Conservation (phyloP, 2,113 vertebrate species). For the Naja naja region DNA sequence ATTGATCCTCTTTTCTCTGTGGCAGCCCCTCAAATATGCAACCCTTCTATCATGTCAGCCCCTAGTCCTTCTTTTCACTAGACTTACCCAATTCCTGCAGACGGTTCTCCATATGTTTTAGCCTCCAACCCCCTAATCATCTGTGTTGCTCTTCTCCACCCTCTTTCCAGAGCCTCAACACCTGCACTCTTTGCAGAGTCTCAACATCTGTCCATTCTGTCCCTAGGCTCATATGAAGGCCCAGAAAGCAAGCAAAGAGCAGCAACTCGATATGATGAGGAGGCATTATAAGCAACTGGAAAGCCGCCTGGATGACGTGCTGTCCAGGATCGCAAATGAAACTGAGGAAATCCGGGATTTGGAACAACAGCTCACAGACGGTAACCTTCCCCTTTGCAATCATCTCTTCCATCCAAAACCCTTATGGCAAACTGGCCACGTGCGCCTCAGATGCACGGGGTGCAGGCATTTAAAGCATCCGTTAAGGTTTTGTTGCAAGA, state of each 20-base stretch:
- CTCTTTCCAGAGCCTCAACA: background rate
- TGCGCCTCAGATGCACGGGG: background rate
- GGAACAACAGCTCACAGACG: slow-evolving; percentile 91
- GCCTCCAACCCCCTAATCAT: background rate
- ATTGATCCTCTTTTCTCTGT: background rate
- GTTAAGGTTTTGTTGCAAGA: background rate
- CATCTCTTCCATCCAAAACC: too few relatives aligned
- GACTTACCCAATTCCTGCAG: background rate
- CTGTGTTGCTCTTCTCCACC: background rate
- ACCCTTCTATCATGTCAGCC: background rate
- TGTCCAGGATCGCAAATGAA: slow-evolving; percentile 87
- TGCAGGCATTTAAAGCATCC: background rate
- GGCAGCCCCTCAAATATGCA: background rate
- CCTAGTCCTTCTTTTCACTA: background rate
- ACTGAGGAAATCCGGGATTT: slow-evolving; percentile 92
- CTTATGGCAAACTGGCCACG: background rate
- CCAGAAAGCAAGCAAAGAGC: slow-evolving; percentile 73
- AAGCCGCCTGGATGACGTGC: slow-evolving; percentile 80
- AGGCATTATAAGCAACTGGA: slow-evolving; percentile 79
- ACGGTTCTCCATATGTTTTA: background rate
- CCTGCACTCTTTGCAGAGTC: background rate
- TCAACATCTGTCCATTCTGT: background rate
- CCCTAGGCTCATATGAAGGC: slow-evolving; percentile 77
- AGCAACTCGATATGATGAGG: slow-evolving; percentile 81
- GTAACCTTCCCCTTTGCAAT: slow-evolving; percentile 58